Conservation (phyloP, 2,797 vertebrate species). For the Epinephelus awoara region DNA sequence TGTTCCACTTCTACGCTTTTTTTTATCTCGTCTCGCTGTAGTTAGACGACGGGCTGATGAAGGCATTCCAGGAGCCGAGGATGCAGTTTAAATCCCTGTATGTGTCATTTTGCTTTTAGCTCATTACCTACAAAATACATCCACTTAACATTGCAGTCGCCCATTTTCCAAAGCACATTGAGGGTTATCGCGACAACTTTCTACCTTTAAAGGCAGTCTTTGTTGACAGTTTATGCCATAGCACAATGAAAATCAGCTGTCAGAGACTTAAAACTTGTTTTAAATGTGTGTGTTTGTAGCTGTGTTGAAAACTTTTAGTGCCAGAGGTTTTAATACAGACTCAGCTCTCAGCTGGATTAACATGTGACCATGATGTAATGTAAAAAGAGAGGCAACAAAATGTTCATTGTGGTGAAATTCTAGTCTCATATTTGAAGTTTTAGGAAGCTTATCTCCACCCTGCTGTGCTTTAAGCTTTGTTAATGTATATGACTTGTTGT, state of each 20-base stretch:
- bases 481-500: neutral
- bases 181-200: neutral
- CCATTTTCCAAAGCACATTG: neutral
- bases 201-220: neutral
- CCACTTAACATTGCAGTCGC: neutral
- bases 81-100: slow-evolving; percentile 5
- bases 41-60: slow-evolving; percentile 12
- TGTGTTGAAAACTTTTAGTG: slow-evolving; percentile 26
- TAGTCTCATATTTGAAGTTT: slow-evolving; percentile 19
- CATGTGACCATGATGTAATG: slow-evolving; percentile 57
- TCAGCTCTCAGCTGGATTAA: slow-evolving; percentile 56
- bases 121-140: neutral
- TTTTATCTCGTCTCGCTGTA: slow-evolving; percentile 33
- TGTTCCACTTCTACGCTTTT: slow-evolving; percentile 6
- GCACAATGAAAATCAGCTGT: slow-evolving; percentile 9
- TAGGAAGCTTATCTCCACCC: slow-evolving; percentile 12
- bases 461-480: neutral
- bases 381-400: slow-evolving; percentile 50
- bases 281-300: neutral
- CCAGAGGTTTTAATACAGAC: slow-evolving; percentile 39
- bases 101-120: slow-evolving; percentile 8
- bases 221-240: neutral
- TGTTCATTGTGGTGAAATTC: slow-evolving; percentile 46
- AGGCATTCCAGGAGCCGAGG: slow-evolving; percentile 6
- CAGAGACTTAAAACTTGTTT: neutral